phyloP scores from a whole-genome alignment of 1,140 invertebrate genomes.

The Drosophila oshimai region DNA sequence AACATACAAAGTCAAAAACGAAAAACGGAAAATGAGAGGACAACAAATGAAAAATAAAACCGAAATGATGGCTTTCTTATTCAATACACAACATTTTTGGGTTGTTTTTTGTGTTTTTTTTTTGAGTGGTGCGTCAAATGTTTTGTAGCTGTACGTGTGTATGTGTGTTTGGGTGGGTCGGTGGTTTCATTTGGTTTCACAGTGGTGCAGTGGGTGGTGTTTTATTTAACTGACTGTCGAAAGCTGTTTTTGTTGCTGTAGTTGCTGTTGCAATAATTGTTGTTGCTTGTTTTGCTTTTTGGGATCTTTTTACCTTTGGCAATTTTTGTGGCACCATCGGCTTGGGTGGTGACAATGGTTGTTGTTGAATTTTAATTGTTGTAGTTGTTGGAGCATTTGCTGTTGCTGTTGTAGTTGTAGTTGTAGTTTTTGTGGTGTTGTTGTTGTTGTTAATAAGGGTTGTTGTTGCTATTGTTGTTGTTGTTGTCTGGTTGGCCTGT shows the following conservation, averaged over 20 bases:
- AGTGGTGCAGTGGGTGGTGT: constrained; percentile 3
- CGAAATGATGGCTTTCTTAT: background rate
- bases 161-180: background rate
- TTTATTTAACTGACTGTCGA: constrained; percentile 29
- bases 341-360: constrained; percentile 82
- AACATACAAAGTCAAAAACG: constrained; percentile 25
- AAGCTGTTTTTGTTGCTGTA: constrained; percentile 30
- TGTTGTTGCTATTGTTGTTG: constrained; percentile 54
- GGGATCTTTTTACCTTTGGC: constrained; percentile 72
- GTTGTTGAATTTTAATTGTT: constrained; percentile 79
- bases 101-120: background rate
- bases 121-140: constrained; percentile 1
- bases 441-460: constrained; percentile 60
- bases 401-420: constrained; percentile 42
- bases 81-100: background rate
- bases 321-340: constrained; percentile 80
- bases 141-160: constrained; percentile 8
- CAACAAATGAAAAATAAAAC: constrained; percentile 7
- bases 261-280: constrained; percentile 32
- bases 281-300: constrained; percentile 26
- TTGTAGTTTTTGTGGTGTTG: constrained; percentile 57
- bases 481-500: constrained; percentile 51
- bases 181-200: background rate
- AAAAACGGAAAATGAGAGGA: constrained; percentile 19
- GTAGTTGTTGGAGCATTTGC: constrained; percentile 51